Conservation (phyloP, 2,888 invertebrate genomes). For the Diploptera punctata region DNA sequence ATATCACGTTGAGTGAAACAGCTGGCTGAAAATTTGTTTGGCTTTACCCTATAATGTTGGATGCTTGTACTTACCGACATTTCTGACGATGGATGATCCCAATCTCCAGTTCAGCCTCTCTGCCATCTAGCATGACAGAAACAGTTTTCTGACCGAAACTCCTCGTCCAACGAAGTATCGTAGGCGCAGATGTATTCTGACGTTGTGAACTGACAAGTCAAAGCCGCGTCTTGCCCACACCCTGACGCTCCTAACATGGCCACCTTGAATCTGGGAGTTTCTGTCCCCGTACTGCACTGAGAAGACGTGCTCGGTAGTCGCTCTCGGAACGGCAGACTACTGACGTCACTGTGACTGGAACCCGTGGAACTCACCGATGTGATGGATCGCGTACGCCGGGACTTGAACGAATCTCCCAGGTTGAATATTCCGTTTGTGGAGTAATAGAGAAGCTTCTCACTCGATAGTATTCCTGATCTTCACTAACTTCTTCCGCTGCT, state of each 20-base stretch:
- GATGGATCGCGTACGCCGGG: slow-evolving; percentile 58
- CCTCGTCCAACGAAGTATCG: slow-evolving; percentile 69
- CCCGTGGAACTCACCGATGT: slow-evolving; percentile 57
- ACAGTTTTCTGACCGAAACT: slow-evolving; percentile 71
- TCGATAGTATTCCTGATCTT: slow-evolving; percentile 64
- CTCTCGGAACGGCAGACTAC: slow-evolving; percentile 49
- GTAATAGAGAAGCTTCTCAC: slow-evolving; percentile 74
- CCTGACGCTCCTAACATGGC: slow-evolving; percentile 69
- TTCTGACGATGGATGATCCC: slow-evolving; percentile 67
- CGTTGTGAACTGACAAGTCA: slow-evolving; percentile 72
- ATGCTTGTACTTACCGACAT: slow-evolving; percentile 68
- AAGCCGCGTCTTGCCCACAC: slow-evolving; percentile 72
- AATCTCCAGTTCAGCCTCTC: slow-evolving; percentile 73
- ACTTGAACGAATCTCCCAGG: slow-evolving; percentile 70
- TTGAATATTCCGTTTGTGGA: slow-evolving; percentile 72
- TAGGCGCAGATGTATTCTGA: slow-evolving; percentile 74
- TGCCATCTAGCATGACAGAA: slow-evolving; percentile 71
- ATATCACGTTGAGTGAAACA: too few species aligned
- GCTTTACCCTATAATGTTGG: too few species aligned
- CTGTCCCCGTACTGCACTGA: slow-evolving; percentile 14
- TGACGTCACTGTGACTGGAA: slow-evolving; percentile 54
- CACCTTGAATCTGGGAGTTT: slow-evolving; percentile 60
- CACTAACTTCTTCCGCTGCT: slow-evolving; percentile 46
- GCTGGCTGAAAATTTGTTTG: too few species aligned
- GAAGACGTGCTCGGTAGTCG: slow-evolving; percentile 45